Base-by-base conservation (phyloP, 1,140 invertebrate genomes). In the Colletes latitarsis region DNA sequence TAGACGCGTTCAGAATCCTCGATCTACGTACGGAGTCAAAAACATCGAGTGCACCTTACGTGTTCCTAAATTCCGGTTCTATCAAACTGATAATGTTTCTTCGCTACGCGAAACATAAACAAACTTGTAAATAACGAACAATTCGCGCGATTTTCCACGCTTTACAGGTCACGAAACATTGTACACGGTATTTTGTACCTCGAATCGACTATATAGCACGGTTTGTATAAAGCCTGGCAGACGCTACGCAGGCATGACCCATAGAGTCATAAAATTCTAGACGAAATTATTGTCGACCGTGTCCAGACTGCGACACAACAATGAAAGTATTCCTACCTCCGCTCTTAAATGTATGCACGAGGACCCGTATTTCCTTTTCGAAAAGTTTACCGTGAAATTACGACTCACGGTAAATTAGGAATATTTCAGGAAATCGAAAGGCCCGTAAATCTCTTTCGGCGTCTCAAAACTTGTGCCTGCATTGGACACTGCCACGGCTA, bases 31-130 rank as follows among this genome's bases (percentile, higher is more conserved):
- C 85, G 41, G 57, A 82, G 55, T 77, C 82, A 63, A 89, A 88
- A 89, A 88, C 87, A 89, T 88, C 74, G 70, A 30, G 49, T 21
- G 79, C 78, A 81, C 63, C 66, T 82, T 85, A 77, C 68, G 52
- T 71, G 64, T 72, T 77, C 55, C 69, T 74, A 53, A 74, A 85
- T 81, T 68, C 62, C 70, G 62, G 55, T 82, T 85, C 39, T 84
- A 77, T 82, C 67, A 68, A 69, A 77, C 46, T 30, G 77, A 81
- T 84, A 84, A 84, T 66, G 62, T 15, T 57, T 12, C 12, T 53
- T 41, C 19, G 57, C 14, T 64, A 64, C 3, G 30, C 39, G 57
- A 64, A 72, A 76, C 55, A 73, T 72, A 81, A 81, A 85, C 58
- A 84, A 81, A 81, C 30, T 60, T 21, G 41, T 58, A 63, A 84